phyloP scores from a whole-genome alignment of 2,888 invertebrate species.

The Athetis lepigone region DNA sequence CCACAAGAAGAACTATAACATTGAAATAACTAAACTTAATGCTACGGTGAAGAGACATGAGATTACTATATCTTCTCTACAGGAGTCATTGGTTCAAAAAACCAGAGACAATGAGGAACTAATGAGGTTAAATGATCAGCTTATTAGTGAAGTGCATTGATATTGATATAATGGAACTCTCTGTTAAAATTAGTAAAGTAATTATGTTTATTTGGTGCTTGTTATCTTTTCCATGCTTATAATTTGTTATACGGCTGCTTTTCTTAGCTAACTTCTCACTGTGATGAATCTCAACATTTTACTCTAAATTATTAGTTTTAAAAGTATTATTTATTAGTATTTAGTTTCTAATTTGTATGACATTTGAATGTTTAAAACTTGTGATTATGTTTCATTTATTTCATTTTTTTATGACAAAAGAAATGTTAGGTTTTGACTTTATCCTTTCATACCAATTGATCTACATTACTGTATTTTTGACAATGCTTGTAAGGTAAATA shows the following conservation, averaged over 20 bases:
- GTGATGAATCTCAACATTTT: slow-evolving; percentile 73
- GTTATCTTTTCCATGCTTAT: slow-evolving; percentile 35
- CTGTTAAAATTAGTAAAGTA: slow-evolving; percentile 21
- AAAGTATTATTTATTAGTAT: slow-evolving; percentile 61
- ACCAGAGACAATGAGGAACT: slow-evolving; percentile 96
- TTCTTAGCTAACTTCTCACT: slow-evolving; percentile 63
- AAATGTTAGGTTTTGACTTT: slow-evolving; percentile 45
- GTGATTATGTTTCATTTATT: slow-evolving; percentile 43
- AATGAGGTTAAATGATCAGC: slow-evolving; percentile 97
- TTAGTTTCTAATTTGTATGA: slow-evolving; percentile 57
- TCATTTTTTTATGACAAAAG: slow-evolving; percentile 41
- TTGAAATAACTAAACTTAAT: slow-evolving; percentile 95
- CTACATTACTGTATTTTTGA: slow-evolving; percentile 35
- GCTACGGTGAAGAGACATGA: slow-evolving; percentile 97
- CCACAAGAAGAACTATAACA: slow-evolving; percentile 93
- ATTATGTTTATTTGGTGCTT: slow-evolving; percentile 57
- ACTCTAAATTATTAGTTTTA: slow-evolving; percentile 64
- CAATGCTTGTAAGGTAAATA: slow-evolving; percentile 16
- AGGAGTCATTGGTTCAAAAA: slow-evolving; percentile 96
- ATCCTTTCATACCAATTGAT: slow-evolving; percentile 6
- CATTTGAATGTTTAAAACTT: slow-evolving; percentile 56
- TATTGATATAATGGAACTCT: slow-evolving; percentile 17
- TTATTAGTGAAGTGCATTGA: slow-evolving; percentile 92
- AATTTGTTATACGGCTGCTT: slow-evolving; percentile 37
- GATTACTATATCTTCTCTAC: slow-evolving; percentile 95